Conservation (phyloP, 2,797 vertebrate species). For the Percopsis omiscomaycus region DNA sequence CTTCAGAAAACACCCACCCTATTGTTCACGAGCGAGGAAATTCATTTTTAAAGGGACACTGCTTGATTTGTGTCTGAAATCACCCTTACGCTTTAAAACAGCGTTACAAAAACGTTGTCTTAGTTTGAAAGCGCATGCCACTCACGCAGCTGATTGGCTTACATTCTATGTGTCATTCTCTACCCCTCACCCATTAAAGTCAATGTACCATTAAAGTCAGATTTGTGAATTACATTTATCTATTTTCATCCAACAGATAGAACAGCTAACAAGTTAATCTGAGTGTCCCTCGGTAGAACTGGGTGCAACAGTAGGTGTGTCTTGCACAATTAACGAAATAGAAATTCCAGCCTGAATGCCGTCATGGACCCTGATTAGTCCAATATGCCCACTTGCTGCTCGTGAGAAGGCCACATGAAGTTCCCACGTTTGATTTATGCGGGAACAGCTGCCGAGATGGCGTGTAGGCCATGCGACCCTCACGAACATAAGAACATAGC, state of each 20-base stretch:
- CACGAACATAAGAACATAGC: conserved; percentile 44
- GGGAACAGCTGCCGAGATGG: conserved; percentile 68
- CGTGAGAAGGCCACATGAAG: conserved; percentile 50
- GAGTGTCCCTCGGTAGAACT: conserved; percentile 1
- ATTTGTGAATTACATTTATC: conserved; percentile 2
- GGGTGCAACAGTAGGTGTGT: background rate
- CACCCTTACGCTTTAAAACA: too few species aligned
- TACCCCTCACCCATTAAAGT: too few species aligned
- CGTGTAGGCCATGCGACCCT: conserved; percentile 40
- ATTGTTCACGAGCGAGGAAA: conserved; percentile 4
- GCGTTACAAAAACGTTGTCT: too few species aligned
- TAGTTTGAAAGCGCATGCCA: too few species aligned
- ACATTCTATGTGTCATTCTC: too few species aligned
- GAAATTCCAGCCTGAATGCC: conserved; percentile 18
- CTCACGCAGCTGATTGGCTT: background rate
- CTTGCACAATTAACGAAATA: conserved; percentile 12
- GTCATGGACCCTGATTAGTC: conserved; percentile 39
- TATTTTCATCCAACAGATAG: conserved; percentile 13
- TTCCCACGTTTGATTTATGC: conserved; percentile 73
- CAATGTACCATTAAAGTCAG: too few species aligned
- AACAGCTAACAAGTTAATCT: conserved; percentile 15
- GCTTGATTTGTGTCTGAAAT: too few species aligned
- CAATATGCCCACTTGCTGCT: conserved; percentile 43
- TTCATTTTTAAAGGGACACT: conserved; percentile 5
- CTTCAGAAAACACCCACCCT: conserved; percentile 28